Evolutionary conservation across 35 echinoderm and acorn worm genomes (phyloP), one percentile per base, ranked within the genome.

Genomic region (Eucidaris tribuloides): DNA sequence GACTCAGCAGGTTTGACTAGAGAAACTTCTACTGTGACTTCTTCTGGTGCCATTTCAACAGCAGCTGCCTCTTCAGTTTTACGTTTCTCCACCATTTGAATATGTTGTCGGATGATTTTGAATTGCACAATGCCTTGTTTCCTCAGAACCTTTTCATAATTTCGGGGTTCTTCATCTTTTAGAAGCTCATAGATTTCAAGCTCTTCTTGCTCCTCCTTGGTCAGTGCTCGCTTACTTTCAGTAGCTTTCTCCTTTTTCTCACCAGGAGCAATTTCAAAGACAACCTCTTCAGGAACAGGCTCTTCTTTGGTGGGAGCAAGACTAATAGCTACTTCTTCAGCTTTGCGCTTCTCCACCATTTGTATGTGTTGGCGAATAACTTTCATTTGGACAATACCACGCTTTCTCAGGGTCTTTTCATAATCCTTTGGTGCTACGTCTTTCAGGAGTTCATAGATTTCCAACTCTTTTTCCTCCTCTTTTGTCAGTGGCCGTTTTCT

Each of bases 371-470:
- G 38, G 24, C 76, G 42, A 46, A 88, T 88, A 2, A 15, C 48
- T 68, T 88, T 88, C 32, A 58, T 33, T 57, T 68, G 63, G 58
- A 68, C 39, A 9, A 88, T 38, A 7, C 61, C 61, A 25, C 81
- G 76, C 22, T 44, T 80, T n/a, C 65, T 64, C 3, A 88, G 77
- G 52, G 81, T 35, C 24, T 80, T 88, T 33, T 76, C 85, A 27
- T 88, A 88, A 24, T 88, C 43, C 81, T 88, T 5, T 80, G 39
- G 70, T 76, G 40, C 46, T 34, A 23, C 70, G 46, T 42, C 11
- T 20, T 23, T 36, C 46, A 36, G 40, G 22, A 36, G 40, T 7
- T 23, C 35, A 23, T 43, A 34, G 34, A 42, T 39, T 42, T 42
- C 70, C 46, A 34, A 9, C 70, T 76, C 70, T 76, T 76, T 42